Base-by-base conservation (phyloP, 2,113 vertebrate genomes). In the Caranx melampygus region DNA sequence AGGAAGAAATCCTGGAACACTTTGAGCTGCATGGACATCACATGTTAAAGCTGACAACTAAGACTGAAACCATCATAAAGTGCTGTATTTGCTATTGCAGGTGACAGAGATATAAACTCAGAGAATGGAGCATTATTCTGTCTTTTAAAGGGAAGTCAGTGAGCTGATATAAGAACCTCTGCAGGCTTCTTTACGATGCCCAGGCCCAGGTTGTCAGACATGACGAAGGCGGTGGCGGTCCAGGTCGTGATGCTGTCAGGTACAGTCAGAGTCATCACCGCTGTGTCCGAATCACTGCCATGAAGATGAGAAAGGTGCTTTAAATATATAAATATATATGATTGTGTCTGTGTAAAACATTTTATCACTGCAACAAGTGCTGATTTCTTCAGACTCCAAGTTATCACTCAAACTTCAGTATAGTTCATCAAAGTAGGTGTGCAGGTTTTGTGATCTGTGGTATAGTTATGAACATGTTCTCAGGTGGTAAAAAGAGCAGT, bases 191-290 rank as follows among this genome's bases (percentile, higher is more conserved):
- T 59, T 0, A 93, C 85, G 34, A 97, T 35, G 26, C 97, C 97
- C 76, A 99, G 91, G 14, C 98, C 97, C 0, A 94, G 81, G 5
- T 91, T 94, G 40, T 96, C 91, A n/a, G 97, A 97, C 77, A 99
- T 91, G 54, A 97, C 96, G 64, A 99, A 98, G 76, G 96, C 97
- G 11, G 94, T 94, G 80, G 96, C 96, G 1, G 90, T 81, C 98
- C 98, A 99, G 45, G 95, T 94, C 0, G 97, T 98, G 92, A 99
- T 96, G 78, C 95, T 96, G 90, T 99, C 97, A 3, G 97, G 97
- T 2, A 95, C 96, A 6, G 86, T 92, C 33, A 95, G 74, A 42
- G 92, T 72, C 34, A 97, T 57, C 9, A 92, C 88, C 20, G 83
- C 64, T 5, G 86, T 82, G 45, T 52, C 77, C 47, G 82, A 93